These are phyloP conservation scores for Caenorhabditis sinica DNA, from an alignment of 2,888 invertebrate species.

Conservation along the genomic window DNA sequence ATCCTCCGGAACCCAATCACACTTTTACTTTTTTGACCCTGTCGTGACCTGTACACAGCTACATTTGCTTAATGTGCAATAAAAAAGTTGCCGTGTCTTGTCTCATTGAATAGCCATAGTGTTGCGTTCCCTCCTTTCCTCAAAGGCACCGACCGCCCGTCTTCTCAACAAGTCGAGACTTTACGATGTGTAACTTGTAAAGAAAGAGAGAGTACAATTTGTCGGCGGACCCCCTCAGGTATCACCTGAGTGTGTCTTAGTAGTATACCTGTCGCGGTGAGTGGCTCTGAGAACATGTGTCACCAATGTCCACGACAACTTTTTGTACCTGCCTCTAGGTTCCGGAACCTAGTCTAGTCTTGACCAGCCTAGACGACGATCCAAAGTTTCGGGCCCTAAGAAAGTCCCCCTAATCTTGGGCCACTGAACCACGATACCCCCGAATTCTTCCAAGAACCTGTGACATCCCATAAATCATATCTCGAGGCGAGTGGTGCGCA, in stretches of 20 bases:
- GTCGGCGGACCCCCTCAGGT: conserved; percentile 1
- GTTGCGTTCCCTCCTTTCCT: not conserved
- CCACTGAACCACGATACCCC: not conserved
- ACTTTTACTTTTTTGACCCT: too few relatives aligned
- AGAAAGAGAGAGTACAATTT: conserved; percentile 25
- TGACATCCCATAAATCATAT: conserved; percentile 34
- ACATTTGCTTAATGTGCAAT: conserved; percentile 53
- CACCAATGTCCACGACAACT: not conserved
- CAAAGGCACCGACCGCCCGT: conserved; percentile 1
- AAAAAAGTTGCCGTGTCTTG: conserved; percentile 27
- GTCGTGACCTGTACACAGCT: not conserved
- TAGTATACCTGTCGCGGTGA: not conserved
- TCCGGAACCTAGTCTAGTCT: too few relatives aligned
- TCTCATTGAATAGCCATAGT: not conserved
- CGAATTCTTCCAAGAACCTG: not conserved
- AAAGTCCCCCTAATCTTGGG: too few relatives aligned
- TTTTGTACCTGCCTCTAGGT: too few relatives aligned
- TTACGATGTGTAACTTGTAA: conserved; percentile 56
- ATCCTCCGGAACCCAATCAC: too few relatives aligned
- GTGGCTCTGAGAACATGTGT: conserved; percentile 13
- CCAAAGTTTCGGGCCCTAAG: not conserved
- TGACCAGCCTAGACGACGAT: not conserved
- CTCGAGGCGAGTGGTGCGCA: conserved; percentile 8
- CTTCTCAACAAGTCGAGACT: conserved; percentile 20
- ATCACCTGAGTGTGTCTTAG: conserved; percentile 39